Percentiles rank a stretch among this genome's conserved stretches.
phyloP scores from a whole-genome alignment of 2,113 vertebrate species.

The Genyomyrus donnyi region DNA sequence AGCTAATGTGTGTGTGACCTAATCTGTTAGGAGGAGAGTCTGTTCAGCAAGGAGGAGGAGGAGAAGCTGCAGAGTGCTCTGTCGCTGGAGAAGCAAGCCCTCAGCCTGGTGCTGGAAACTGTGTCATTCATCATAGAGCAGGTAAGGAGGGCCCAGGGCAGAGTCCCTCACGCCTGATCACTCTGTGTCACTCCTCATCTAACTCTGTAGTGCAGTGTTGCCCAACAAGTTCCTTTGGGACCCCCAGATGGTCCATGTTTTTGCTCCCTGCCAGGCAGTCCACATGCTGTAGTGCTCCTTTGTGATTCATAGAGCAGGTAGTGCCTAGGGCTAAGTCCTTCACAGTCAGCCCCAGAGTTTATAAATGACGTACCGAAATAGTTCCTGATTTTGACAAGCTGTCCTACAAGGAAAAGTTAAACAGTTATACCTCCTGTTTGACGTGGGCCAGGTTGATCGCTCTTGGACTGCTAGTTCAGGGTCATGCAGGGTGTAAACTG shows the following conservation, averaged over 20 bases:
- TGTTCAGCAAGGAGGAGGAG: slow-evolving; percentile 90
- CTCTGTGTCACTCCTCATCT: not conserved
- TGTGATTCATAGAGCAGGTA: not conserved
- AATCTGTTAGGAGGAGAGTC: slow-evolving; percentile 69
- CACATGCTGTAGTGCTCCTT: not conserved
- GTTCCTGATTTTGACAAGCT: not conserved
- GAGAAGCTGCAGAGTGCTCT: slow-evolving; percentile 84
- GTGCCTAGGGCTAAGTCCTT: not conserved
- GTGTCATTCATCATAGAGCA: slow-evolving; percentile 85
- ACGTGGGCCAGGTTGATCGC: not conserved
- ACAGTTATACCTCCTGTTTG: not conserved
- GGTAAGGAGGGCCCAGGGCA: slow-evolving; percentile 49
- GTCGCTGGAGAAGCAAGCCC: slow-evolving; percentile 77
- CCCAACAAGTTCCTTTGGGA: not conserved
- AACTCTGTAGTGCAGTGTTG: not conserved
- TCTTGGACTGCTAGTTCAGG: not conserved
- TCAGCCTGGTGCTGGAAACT: slow-evolving; percentile 80
- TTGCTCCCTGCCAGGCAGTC: not conserved
- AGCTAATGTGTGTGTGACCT: not conserved
- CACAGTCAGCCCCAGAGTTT: not conserved
- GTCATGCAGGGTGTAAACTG: not conserved
- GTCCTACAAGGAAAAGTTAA: not conserved
- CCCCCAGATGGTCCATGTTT: not conserved
- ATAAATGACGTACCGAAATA: not conserved
- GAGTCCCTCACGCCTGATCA: not conserved